Conservation (phyloP, 2,113 vertebrate species). For the Alethe castanea region DNA sequence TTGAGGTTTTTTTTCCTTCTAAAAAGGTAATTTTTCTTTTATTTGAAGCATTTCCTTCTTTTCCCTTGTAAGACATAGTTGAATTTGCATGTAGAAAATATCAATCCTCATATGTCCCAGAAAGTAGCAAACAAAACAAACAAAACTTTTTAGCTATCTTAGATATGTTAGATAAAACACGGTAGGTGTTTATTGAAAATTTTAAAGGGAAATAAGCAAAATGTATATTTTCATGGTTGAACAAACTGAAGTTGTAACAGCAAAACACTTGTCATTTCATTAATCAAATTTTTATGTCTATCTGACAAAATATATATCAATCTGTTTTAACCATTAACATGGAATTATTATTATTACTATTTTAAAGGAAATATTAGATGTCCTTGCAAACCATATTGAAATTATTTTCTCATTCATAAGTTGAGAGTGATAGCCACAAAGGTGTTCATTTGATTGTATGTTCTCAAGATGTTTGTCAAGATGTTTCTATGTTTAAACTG, state of each 20-base stretch:
- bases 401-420: background rate
- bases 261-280: background rate
- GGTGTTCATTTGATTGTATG: accelerated
- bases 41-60: background rate
- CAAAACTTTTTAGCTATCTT: background rate
- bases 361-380: background rate
- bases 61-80: background rate
- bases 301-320: background rate
- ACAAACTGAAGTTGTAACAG: background rate
- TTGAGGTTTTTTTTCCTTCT: background rate
- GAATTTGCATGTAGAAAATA: background rate
- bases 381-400: background rate
- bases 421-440: background rate
- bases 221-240: background rate
- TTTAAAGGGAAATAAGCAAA: background rate
- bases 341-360: background rate
- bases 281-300: background rate
- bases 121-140: background rate
- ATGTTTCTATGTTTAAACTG: background rate
- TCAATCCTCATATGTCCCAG: background rate
- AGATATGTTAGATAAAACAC: background rate
- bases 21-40: background rate
- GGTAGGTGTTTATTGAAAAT: constrained; percentile 23
- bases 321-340: background rate
- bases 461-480: background rate